Percentiles rank a stretch among this genome's conserved stretches.
phyloP scores from a whole-genome alignment of 2,797 vertebrate genomes.

The Clarias fuscus region DNA sequence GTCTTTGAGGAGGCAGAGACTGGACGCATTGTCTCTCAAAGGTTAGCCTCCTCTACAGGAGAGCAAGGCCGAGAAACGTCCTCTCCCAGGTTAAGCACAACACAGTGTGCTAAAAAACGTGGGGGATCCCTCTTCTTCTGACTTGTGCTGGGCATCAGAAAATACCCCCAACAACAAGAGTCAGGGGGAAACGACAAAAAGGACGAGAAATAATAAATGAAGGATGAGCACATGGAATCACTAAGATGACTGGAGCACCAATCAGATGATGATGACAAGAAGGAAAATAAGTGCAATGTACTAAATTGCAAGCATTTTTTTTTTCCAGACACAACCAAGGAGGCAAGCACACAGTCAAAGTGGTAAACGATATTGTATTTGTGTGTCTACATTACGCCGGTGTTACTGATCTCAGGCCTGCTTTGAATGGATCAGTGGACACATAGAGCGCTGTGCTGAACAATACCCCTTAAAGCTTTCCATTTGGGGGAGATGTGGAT shows the following conservation, averaged over 20 bases:
- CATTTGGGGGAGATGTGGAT: conserved; percentile 34
- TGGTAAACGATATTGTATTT: conserved; percentile 29
- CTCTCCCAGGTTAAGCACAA: conserved; percentile 80
- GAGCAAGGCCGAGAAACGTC: conserved; percentile 64
- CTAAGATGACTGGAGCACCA: not conserved
- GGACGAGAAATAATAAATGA: not conserved
- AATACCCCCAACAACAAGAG: conserved; percentile 22
- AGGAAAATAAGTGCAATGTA: conserved; percentile 10
- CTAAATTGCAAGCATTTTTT: conserved; percentile 31
- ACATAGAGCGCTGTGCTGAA: conserved; percentile 32
- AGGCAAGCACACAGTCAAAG: conserved; percentile 19
- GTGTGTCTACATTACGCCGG: conserved; percentile 27
- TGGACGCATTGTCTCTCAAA: conserved; percentile 81
- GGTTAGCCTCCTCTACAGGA: conserved; percentile 75
- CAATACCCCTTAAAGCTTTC: conserved; percentile 37
- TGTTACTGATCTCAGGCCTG: conserved; percentile 44
- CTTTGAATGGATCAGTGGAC: conserved; percentile 43
- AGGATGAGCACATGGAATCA: conserved; percentile 12
- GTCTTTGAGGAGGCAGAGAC: conserved; percentile 80
- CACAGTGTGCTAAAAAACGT: conserved; percentile 54
- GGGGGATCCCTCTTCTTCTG: conserved; percentile 56
- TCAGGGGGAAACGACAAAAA: not conserved
- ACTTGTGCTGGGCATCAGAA: conserved; percentile 28
- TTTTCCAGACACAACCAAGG: conserved; percentile 5
- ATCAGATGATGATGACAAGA: conserved; percentile 3